Base-by-base conservation (phyloP, 2,113 vertebrate genomes). In the Neodontobutis hainanensis region DNA sequence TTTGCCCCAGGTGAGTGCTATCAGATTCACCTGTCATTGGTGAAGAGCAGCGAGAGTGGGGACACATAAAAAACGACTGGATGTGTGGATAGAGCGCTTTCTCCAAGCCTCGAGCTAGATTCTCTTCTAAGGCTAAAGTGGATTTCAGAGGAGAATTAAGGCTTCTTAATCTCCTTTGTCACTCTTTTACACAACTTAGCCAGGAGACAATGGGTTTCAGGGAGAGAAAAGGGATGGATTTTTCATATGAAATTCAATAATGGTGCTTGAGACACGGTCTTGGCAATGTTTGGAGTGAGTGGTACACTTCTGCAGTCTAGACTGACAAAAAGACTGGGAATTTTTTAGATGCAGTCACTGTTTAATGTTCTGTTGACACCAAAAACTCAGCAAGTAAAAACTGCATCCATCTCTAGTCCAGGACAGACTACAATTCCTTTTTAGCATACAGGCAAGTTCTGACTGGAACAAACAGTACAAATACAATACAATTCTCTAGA, bases 81-180 rank as follows among this genome's bases (percentile, higher is more conserved):
- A 1, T 55, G 84, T 44, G 65, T 63, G 64, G 69, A 75, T 74
- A 70, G 84, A 72, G 76, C 75, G 52, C 73, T 73, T 62, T 78
- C 59, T 77, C 66, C 77, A 74, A 44, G 78, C 84, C 81, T 71
- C 43, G 5, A 81, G 83, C 76, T 36, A 65, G 67, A 83, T 69
- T 84, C 77, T 85, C 79, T 83, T 43, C 75, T 53, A 50, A 44
- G 71, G 78, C 84, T 88, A 68, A 86, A 90, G 85, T 88, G 81
- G 90, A 86, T 84, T 85, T 85, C 82, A 81, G 83, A 83, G 68
- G 77, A 85, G 81, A 88, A 85, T 89, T 88, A 89, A 73, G 70
- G 67, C 73, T 56, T 56, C 80, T 69, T 89, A 88, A 89, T 89
- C 87, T 85, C 70, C 82, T 90, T 85, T 85, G 85, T 80, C 82